These are phyloP conservation scores for Euwallacea fornicatus DNA, from an alignment of 1,140 invertebrate species.

Conservation along the genomic window DNA sequence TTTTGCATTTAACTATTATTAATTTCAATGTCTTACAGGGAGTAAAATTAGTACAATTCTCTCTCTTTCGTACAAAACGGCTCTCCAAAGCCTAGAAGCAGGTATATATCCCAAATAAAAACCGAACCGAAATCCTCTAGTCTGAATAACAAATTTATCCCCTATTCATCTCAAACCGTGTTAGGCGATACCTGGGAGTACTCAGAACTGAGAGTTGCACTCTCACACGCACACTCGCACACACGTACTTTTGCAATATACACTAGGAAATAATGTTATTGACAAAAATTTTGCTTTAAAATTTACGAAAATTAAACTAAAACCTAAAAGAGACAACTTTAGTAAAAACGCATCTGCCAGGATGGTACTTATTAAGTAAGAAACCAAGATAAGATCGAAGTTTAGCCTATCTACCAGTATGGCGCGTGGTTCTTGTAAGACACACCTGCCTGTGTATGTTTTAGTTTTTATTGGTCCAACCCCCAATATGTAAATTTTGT, in stretches of 20 bases:
- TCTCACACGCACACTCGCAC: neutral
- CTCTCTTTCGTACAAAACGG: too few species aligned
- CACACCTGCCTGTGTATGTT: constrained; percentile 12
- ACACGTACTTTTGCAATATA: too few species aligned
- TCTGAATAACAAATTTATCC: neutral
- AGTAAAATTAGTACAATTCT: too few species aligned
- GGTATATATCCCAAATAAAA: too few species aligned
- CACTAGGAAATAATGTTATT: too few species aligned
- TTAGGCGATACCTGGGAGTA: too few species aligned
- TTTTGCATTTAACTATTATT: too few species aligned
- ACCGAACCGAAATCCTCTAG: neutral
- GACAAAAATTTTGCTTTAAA: too few species aligned
- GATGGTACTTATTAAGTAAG: neutral
- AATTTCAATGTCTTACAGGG: too few species aligned
- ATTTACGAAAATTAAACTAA: too few species aligned
- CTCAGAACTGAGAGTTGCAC: neutral
- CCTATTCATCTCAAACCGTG: neutral
- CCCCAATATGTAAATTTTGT: constrained; percentile 15
- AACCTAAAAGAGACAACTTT: too few species aligned
- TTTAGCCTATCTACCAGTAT: constrained; percentile 19
- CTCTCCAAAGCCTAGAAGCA: too few species aligned
- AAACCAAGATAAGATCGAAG: constrained; percentile 25
- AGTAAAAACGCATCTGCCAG: constrained; percentile 12
- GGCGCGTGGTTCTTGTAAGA: constrained; percentile 22
- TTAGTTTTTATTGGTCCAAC: constrained; percentile 20